These are phyloP conservation scores for Echiichthys vipera DNA, from an alignment of 2,797 vertebrate genomes.

Conservation along the genomic window DNA sequence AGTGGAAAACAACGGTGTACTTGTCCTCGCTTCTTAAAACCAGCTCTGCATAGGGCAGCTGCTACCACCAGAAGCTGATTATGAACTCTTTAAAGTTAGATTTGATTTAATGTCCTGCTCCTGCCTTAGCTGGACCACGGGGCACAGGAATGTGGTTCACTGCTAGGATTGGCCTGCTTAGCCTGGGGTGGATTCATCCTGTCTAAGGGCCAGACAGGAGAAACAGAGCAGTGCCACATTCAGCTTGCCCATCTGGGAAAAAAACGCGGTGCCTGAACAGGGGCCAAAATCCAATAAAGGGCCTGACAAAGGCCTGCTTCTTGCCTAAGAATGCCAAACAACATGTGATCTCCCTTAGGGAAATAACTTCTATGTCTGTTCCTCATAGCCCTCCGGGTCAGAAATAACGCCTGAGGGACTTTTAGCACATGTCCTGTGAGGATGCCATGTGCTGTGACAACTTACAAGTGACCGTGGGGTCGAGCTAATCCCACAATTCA, in stretches of 20 bases:
- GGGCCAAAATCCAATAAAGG: constrained; percentile 83
- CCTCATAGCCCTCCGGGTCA: constrained; percentile 62
- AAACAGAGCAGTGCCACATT: constrained; percentile 63
- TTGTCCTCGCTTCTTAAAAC: constrained; percentile 73
- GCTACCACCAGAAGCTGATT: constrained; percentile 81
- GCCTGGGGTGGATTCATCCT: constrained; percentile 66
- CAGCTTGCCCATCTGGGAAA: constrained; percentile 57
- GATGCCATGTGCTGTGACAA: constrained; percentile 63
- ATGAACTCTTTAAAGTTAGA: constrained; percentile 82
- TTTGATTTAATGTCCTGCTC: constrained; percentile 82
- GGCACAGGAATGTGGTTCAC: constrained; percentile 77
- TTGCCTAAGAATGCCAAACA: constrained; percentile 80
- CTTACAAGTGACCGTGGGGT: constrained; percentile 45
- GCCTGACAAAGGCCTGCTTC: constrained; percentile 81
- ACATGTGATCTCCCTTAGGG: constrained; percentile 81
- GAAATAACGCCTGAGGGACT: constrained; percentile 74
- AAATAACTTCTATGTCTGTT: constrained; percentile 71
- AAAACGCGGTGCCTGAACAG: constrained; percentile 57
- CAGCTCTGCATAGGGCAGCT: constrained; percentile 69
- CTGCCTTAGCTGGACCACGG: constrained; percentile 74
- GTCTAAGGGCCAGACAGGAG: constrained; percentile 52
- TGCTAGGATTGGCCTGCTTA: constrained; percentile 65
- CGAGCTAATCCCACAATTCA: constrained; percentile 14
- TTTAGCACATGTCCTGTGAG: constrained; percentile 70
- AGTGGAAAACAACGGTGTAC: constrained; percentile 79